Conservation (phyloP, 1,140 invertebrate genomes). For the Magallana angulata region DNA sequence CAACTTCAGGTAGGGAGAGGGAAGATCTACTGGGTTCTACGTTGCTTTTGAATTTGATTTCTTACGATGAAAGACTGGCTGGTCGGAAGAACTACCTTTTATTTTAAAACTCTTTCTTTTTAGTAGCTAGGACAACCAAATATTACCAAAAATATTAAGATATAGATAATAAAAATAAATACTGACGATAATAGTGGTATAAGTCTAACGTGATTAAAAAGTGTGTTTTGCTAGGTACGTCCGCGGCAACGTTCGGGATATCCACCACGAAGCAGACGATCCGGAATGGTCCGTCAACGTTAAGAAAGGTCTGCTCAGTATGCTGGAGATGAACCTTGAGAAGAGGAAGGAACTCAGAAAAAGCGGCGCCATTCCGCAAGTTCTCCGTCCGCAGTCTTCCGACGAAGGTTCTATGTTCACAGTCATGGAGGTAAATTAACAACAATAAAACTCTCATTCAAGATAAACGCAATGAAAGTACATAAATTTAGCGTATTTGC, state of each 20-base stretch:
- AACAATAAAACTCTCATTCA: too few relatives aligned
- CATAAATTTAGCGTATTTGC: too few relatives aligned
- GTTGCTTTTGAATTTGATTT: neutral
- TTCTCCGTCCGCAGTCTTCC: neutral
- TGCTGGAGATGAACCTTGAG: conserved; percentile 75
- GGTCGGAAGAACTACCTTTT: too few relatives aligned
- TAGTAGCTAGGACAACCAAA: too few relatives aligned
- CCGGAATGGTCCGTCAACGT: conserved; percentile 77
- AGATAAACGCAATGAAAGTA: too few relatives aligned
- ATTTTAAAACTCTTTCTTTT: too few relatives aligned
- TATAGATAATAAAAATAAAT: too few relatives aligned
- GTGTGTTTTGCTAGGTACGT: conserved; percentile 57
- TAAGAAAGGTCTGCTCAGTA: conserved; percentile 74
- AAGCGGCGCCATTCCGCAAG: neutral
- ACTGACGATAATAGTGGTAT: too few relatives aligned
- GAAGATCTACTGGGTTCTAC: neutral
- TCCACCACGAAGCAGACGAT: conserved; percentile 67
- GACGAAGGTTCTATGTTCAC: conserved; percentile 40
- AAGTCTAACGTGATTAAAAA: neutral
- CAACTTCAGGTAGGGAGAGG: conserved; percentile 49
- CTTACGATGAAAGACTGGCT: too few relatives aligned
- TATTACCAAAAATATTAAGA: too few relatives aligned
- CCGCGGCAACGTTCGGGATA: conserved; percentile 58
- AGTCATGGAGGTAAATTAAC: conserved; percentile 56
- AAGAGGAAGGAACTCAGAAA: conserved; percentile 19